phyloP scores from a whole-genome alignment of 2,113 vertebrate species.

The Entelurus aequoreus region DNA sequence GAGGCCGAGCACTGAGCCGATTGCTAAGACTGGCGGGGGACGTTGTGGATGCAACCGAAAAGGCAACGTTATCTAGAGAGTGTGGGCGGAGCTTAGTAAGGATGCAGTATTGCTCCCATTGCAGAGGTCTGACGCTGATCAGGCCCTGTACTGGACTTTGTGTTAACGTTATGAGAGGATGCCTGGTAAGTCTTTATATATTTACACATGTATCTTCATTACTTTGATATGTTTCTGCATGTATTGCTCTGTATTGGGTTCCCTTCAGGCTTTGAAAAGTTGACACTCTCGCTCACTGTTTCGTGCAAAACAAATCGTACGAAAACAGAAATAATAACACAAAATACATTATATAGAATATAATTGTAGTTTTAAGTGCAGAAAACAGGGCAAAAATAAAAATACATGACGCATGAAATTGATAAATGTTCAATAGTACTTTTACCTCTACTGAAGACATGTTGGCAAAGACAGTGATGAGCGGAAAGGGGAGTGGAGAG shows the following conservation, averaged over 20 bases:
- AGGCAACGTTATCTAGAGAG: constrained; percentile 70
- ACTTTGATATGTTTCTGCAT: neutral
- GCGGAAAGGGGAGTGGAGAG: too few relatives aligned
- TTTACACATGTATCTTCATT: neutral
- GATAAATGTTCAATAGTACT: too few relatives aligned
- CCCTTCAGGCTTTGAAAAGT: too few relatives aligned
- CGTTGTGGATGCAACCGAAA: constrained; percentile 79
- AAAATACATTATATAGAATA: too few relatives aligned
- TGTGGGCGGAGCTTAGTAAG: constrained; percentile 78
- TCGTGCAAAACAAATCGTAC: too few relatives aligned
- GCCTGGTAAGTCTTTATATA: constrained; percentile 72
- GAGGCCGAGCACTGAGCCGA: constrained; percentile 74
- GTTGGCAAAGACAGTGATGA: too few relatives aligned
- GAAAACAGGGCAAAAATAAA: too few relatives aligned
- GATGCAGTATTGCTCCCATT: constrained; percentile 90
- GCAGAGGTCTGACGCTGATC: constrained; percentile 83
- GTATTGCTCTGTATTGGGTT: neutral
- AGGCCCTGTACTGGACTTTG: constrained; percentile 83
- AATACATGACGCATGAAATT: too few relatives aligned
- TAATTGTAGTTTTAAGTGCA: too few relatives aligned
- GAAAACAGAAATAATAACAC: too few relatives aligned
- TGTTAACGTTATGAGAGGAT: constrained; percentile 86
- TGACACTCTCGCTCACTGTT: too few relatives aligned
- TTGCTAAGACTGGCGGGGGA: constrained; percentile 76
- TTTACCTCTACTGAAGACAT: too few relatives aligned